These are phyloP conservation scores for Lagocephalus sceleratus DNA, from an alignment of 2,797 vertebrate species.

Conservation along the genomic window DNA sequence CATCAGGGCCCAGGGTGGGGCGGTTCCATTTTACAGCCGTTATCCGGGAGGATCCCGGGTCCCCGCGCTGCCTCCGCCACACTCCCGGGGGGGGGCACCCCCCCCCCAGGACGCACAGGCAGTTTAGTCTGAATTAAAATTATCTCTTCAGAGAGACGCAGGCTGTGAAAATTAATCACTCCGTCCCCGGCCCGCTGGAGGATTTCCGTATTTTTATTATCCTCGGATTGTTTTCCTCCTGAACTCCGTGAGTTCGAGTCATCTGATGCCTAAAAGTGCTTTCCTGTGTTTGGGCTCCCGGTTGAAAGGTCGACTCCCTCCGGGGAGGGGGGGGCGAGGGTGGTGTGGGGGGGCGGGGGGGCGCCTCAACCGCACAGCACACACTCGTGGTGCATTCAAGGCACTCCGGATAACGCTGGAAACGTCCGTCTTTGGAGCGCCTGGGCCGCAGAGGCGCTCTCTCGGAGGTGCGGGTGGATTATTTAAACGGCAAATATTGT, in stretches of 20 bases:
- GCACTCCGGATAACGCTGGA: conserved; percentile 23
- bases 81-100: no score
- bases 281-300: conserved; percentile 44
- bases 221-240: conserved; percentile 34
- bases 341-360: no score
- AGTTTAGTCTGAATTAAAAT: conserved; percentile 49
- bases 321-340: no score
- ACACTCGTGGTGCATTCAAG: conserved; percentile 17
- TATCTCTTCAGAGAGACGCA: conserved; percentile 39
- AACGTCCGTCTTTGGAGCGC: no score
- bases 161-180: conserved; percentile 36
- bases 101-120: conserved; percentile 20
- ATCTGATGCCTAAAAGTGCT: conserved; percentile 37
- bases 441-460: conserved; percentile 4
- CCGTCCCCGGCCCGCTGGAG: conserved; percentile 31
- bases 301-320: conserved; percentile 37
- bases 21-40: conserved; percentile 32
- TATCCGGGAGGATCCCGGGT: conserved; percentile 28
- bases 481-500: conserved; percentile 40
- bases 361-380: conserved; percentile 11
- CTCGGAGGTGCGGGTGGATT: conserved; percentile 13
- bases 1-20: conserved; percentile 39
- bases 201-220: conserved; percentile 34
- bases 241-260: conserved; percentile 19
- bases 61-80: conserved; percentile 21